Evolutionary conservation across 2,888 invertebrate genomes (phyloP).

Genomic region (Zootermopsis nevadensis): DNA sequence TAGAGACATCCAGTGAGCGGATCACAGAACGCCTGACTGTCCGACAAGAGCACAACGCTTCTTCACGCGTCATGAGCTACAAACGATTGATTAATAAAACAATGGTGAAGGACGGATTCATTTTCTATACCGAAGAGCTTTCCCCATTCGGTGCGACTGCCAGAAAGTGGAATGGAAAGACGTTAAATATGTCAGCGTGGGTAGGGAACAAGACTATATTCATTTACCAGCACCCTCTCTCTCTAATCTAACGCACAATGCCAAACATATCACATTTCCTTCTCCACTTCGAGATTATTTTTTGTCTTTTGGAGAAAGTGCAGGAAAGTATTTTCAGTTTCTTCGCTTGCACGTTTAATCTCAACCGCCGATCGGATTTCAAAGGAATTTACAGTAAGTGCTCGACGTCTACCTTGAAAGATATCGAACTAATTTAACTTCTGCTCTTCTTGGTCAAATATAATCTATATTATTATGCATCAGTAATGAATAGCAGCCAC

Average conservation of each 20-base stretch:
- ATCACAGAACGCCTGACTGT: not conserved
- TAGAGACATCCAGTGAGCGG: not conserved
- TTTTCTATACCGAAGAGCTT: not conserved
- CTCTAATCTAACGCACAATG: not conserved
- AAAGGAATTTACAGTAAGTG: no score
- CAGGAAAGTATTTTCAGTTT: no score
- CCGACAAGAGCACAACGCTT: not conserved
- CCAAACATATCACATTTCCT: no score
- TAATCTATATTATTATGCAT: no score
- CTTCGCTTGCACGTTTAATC: no score
- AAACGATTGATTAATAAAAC: conserved; percentile 16
- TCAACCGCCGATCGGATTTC: no score
- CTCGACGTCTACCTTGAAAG: no score
- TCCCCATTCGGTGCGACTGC: not conserved
- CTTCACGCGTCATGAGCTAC: not conserved
- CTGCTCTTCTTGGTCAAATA: no score
- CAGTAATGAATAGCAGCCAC: no score
- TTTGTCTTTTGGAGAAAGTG: no score
- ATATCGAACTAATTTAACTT: no score
- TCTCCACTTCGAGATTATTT: no score
- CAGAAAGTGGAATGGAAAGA: not conserved
- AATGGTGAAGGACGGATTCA: not conserved
- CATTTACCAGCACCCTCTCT: not conserved
- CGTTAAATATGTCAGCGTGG: not conserved
- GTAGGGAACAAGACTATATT: not conserved